These are phyloP conservation scores for Dendrolimus houi DNA, from an alignment of 2,888 invertebrate species.

Conservation along the genomic window DNA sequence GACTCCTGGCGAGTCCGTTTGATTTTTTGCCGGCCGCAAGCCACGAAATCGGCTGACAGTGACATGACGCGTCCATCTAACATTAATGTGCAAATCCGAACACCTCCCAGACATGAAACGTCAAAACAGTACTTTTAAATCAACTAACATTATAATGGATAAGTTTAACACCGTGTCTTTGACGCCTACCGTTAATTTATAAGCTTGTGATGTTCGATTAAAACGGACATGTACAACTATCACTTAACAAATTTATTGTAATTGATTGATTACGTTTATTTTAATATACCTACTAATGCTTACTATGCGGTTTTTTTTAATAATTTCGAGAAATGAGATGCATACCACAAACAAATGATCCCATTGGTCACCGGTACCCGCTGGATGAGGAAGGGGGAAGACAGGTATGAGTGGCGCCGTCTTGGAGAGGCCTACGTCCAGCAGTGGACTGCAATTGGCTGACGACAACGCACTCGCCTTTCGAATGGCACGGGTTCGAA, in stretches of 20 bases:
- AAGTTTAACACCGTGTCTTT: constrained; percentile 31
- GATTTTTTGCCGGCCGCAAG: constrained; percentile 34
- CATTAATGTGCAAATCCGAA: constrained; percentile 42
- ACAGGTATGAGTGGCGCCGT: too few relatives aligned
- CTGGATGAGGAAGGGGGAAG: too few relatives aligned
- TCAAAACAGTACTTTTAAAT: constrained; percentile 37
- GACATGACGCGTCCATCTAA: constrained; percentile 41
- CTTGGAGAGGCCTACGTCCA: too few relatives aligned
- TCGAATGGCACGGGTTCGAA: too few relatives aligned
- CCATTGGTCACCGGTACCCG: too few relatives aligned
- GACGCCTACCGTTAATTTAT: constrained; percentile 38
- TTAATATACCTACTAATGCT: too few relatives aligned
- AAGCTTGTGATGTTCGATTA: constrained; percentile 2
- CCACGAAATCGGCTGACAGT: constrained; percentile 40
- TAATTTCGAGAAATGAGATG: too few relatives aligned
- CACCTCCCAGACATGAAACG: constrained; percentile 25
- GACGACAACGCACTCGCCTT: too few relatives aligned
- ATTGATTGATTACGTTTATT: background rate
- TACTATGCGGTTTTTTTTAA: too few relatives aligned
- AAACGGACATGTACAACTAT: constrained; percentile 4
- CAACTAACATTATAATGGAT: constrained; percentile 26
- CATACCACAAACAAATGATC: too few relatives aligned
- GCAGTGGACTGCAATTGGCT: too few relatives aligned
- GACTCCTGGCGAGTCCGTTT: constrained; percentile 24
- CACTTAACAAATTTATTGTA: constrained; percentile 2